Base-by-base conservation (phyloP, 2,797 vertebrate genomes). In the Myripristis murdjan region DNA sequence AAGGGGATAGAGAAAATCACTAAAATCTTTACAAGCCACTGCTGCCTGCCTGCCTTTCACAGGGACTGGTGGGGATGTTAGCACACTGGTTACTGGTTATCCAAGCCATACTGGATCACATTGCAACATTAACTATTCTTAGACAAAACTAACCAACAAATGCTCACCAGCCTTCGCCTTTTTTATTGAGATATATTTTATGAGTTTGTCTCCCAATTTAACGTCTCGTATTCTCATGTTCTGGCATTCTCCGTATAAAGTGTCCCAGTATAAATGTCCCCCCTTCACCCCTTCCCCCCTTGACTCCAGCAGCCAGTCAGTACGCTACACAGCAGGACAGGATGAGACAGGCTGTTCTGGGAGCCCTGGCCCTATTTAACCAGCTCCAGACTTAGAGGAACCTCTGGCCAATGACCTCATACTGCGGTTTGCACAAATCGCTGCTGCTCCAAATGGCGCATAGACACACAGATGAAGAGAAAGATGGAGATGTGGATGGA, bases 371-470 rank as follows among this genome's bases (percentile, higher is more conserved):
- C 81, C 72, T 72, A 65, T 88, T 90, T 92, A 92, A 92, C 86
- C 89, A 92, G 85, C 83, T 88, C 89, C 92, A 93, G 93, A 93
- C 92, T 91, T 81, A 55, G 77, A 90, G 90, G 92, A 92, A 93
- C 88, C 91, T 90, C 90, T 91, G 87, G 91, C 90, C 87, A 81
- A 91, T 94, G 93, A 94, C 87, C 89, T 94, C 91, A 94, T 92
- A 80, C 69, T 91, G 89, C 31, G 91, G 91, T 92, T 90, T 88
- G 79, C 78, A 78, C 82, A 92, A 91, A 89, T 85, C 75, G 68
- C 78, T 88, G 88, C 85, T 78, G 82, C 82, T 86, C 78, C 81
- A 89, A 90, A 91, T 89, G 85, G 85, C 37, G 84, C 81, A 83
- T 90, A 85, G 86, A 85, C 61, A 79, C 70, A 61, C 81, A 82